phyloP scores from a whole-genome alignment of 2,888 invertebrate species.

The Julus scandinavius region DNA sequence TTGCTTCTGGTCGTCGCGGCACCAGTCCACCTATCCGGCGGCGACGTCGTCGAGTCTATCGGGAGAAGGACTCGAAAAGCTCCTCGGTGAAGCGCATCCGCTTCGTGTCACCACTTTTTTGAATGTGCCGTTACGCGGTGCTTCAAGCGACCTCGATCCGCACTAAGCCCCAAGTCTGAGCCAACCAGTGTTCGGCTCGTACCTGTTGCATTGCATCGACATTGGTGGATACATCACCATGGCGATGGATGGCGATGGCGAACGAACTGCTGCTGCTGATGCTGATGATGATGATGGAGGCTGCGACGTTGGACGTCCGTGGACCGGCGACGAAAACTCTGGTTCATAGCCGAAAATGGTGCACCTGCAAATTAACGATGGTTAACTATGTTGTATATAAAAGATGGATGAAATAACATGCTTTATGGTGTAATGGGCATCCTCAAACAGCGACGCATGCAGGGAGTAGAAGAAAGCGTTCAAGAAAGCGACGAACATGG shows the following conservation, averaged over 20 bases:
- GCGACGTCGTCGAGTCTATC: background rate
- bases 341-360: no score
- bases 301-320: background rate
- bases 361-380: no score
- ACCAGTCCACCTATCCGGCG: background rate
- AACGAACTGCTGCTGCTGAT: background rate
- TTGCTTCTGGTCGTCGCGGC: background rate
- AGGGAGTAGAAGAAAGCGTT: no score
- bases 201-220: background rate
- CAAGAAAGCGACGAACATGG: no score
- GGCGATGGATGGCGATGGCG: background rate
- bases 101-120: background rate
- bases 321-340: no score
- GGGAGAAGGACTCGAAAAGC: background rate
- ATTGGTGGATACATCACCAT: slow-evolving; percentile 4
- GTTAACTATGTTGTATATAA: no score
- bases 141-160: background rate
- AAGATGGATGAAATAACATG: no score
- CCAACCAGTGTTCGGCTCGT: background rate
- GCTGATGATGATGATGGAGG: background rate
- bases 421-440: no score
- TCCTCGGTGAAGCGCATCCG: slow-evolving; percentile 17
- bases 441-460: no score
- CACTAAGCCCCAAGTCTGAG: background rate
- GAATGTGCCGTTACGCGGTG: background rate